Conservation (phyloP, 2,888 invertebrate species). For the Laspeyria flexula region DNA sequence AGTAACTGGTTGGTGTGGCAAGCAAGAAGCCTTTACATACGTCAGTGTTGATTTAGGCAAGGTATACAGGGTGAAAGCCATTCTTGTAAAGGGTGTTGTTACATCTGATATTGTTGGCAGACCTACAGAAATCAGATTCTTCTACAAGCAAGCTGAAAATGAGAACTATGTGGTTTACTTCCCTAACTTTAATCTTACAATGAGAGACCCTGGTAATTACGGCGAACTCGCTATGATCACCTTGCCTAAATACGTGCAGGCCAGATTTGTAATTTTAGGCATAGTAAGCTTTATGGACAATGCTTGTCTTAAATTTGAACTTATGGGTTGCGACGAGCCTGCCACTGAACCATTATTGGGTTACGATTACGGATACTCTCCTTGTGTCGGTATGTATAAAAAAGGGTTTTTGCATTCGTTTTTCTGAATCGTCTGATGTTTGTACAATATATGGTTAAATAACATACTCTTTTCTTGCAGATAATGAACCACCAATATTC, state of each 20-base stretch:
- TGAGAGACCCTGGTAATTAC: constrained; percentile 97
- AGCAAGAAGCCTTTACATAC: constrained; percentile 98
- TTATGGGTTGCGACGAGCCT: constrained; percentile 98
- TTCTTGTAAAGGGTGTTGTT: constrained; percentile 96
- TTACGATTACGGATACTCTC: constrained; percentile 96
- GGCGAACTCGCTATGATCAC: constrained; percentile 98
- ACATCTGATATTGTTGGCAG: constrained; percentile 98
- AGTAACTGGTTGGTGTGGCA: constrained; percentile 98
- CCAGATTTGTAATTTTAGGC: constrained; percentile 96
- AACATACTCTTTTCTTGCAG: constrained; percentile 71
- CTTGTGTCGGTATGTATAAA: constrained; percentile 93
- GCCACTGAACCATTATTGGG: constrained; percentile 93
- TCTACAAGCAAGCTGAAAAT: constrained; percentile 97
- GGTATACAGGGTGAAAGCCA: constrained; percentile 96
- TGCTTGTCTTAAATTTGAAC: constrained; percentile 97
- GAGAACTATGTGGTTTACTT: constrained; percentile 99
- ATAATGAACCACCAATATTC: constrained; percentile 98
- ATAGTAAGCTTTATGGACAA: constrained; percentile 99
- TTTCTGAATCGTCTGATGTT: background rate
- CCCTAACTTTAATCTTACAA: constrained; percentile 97
- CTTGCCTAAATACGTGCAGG: constrained; percentile 96
- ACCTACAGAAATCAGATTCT: constrained; percentile 98
- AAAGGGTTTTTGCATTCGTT: background rate
- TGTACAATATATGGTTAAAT: background rate
- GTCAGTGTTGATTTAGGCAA: constrained; percentile 97